phyloP scores from a whole-genome alignment of 2,113 vertebrate species.

The Globicephala melas region DNA sequence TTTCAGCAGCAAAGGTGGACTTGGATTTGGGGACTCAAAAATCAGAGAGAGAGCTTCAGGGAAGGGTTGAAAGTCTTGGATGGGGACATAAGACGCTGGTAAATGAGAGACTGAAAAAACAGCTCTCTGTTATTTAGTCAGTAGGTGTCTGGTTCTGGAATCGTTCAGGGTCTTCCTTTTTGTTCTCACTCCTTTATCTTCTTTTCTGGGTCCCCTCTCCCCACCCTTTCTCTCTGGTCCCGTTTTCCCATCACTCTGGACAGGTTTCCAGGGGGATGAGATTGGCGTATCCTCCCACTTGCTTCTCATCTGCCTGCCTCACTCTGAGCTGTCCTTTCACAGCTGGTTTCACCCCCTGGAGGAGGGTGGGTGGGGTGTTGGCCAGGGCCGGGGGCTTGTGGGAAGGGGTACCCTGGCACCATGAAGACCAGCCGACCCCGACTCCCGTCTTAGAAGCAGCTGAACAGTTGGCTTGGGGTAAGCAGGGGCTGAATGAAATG shows the following conservation, averaged over 20 bases:
- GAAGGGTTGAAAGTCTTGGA: not conserved
- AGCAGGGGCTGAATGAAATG: not conserved
- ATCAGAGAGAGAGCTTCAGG: not conserved
- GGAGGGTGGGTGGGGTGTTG: not conserved
- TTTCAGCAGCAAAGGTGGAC: not conserved
- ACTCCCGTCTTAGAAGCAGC: not conserved
- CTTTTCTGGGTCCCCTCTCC: not conserved
- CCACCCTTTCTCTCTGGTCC: not conserved
- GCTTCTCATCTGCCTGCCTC: not conserved
- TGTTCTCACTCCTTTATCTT: not conserved
- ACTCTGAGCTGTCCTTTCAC: not conserved
- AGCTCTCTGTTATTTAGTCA: not conserved
- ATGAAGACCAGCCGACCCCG: not conserved
- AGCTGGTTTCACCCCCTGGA: not conserved
- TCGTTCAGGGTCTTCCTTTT: not conserved
- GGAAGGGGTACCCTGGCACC: not conserved
- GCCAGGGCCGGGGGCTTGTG: not conserved
- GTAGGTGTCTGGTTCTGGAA: not conserved
- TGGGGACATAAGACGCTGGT: not conserved
- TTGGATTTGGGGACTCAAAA: not conserved
- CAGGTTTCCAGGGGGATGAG: not conserved
- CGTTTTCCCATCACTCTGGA: not conserved
- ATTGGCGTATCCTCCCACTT: rapidly evolving
- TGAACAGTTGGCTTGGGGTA: not conserved
- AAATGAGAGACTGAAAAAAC: not conserved